A percentile compares a stretch with the other conserved stretches of the same genome.
Evolutionary conservation across 1,140 invertebrate species (phyloP).

Genomic region (Temnothorax curvispinosus): DNA sequence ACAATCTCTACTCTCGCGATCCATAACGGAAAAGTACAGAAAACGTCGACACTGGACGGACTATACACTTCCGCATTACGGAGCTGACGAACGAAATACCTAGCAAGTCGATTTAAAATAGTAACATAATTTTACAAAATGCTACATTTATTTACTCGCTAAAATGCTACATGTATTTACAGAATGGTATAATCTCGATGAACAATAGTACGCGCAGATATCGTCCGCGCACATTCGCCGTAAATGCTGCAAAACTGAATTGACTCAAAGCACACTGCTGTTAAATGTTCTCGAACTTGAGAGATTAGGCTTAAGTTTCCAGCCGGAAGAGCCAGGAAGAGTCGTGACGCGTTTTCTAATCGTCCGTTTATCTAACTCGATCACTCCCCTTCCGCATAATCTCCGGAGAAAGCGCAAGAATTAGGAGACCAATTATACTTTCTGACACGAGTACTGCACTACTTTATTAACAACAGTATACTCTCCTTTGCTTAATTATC

Average conservation of each 20-base stretch:
- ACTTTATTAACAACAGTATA: conserved; percentile 13
- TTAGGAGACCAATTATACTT: background rate
- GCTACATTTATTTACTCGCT: conserved; percentile 28
- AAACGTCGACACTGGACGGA: conserved; percentile 72
- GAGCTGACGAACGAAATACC: conserved; percentile 35
- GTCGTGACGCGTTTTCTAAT: background rate
- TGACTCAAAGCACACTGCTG: background rate
- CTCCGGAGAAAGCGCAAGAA: background rate
- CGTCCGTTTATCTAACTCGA: background rate
- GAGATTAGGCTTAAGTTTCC: conserved; percentile 16
- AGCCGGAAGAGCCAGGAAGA: background rate
- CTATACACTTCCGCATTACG: conserved; percentile 55
- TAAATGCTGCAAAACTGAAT: background rate
- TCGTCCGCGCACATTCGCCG: background rate
- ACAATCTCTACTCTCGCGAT: background rate
- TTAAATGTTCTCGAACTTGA: conserved; percentile 17
- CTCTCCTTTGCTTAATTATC: background rate
- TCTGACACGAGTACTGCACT: background rate
- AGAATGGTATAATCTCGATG: conserved; percentile 34
- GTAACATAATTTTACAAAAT: conserved; percentile 36
- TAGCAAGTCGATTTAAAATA: conserved; percentile 47
- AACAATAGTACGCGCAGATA: background rate
- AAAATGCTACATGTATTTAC: conserved; percentile 74
- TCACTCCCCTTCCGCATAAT: background rate
- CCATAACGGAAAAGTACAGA: conserved; percentile 12